phyloP scores from a whole-genome alignment of 2,888 invertebrate species.

The Ochropacha duplaris region DNA sequence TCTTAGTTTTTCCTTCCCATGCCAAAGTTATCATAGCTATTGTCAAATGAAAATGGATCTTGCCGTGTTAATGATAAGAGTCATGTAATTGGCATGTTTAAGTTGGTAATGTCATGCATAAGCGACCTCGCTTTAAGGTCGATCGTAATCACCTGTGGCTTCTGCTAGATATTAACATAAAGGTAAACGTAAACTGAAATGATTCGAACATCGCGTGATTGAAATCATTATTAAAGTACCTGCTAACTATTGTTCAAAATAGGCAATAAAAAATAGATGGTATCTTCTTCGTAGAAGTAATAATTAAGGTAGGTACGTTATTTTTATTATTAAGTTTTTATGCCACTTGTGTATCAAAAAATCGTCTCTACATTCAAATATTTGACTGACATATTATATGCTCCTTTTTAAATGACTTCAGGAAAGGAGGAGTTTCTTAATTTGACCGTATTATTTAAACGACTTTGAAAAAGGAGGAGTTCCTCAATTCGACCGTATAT shows the following conservation, averaged over 20 bases:
- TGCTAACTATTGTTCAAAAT: not conserved
- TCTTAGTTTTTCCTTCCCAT: not conserved
- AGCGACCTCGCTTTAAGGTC: slow-evolving; percentile 42
- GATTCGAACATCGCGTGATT: not conserved
- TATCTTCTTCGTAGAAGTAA: not conserved
- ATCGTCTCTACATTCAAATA: too few relatives aligned
- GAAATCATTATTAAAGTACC: not conserved
- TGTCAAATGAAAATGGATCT: not conserved
- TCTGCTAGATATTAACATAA: slow-evolving; percentile 25
- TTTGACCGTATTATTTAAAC: too few relatives aligned
- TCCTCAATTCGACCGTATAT: too few relatives aligned
- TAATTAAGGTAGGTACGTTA: not conserved
- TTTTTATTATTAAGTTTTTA: not conserved
- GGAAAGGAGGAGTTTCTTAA: too few relatives aligned
- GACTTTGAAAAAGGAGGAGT: too few relatives aligned
- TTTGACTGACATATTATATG: too few relatives aligned
- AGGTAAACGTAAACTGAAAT: not conserved
- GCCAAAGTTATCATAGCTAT: not conserved
- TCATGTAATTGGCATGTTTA: not conserved
- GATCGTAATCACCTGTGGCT: slow-evolving; percentile 37
- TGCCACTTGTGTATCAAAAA: not conserved
- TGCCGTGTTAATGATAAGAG: not conserved
- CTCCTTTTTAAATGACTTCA: too few relatives aligned
- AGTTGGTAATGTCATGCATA: slow-evolving; percentile 12
- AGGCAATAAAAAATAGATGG: too few relatives aligned